Evolutionary conservation across 2,888 invertebrate species (phyloP), one percentile per base, ranked within the genome.

Genomic region (Andrena flavipes): DNA sequence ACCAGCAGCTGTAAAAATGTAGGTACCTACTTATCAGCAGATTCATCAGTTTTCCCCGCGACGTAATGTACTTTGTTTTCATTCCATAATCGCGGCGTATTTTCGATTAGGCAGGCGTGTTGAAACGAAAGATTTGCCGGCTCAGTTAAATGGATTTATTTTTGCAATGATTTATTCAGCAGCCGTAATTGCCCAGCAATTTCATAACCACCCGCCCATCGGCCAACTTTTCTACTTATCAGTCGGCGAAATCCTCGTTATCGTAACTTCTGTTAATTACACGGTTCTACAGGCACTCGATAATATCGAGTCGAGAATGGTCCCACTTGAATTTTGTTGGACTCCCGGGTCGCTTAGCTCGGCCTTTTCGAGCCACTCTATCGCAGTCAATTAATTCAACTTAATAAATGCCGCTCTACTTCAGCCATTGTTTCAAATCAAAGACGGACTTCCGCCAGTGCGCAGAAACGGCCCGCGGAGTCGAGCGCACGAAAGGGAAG

Each of bases 221-320:
- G 33, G 30, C 20, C 35, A 78, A 80, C 73, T 79, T 80, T 80
- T 59, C 63, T 64, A 72, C 68, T 73, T 79, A 73, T 68, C 80
- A 72, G 68, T 70, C 59, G 23, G 49, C 35, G 30, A 63, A 64
- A 64, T 63, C 54, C 79, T 79, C 62, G 79, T 68, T 73, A 72
- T 78, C 72, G 79, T 63, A 80, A 78, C 67, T 80, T 78, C 62
- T 35, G 72, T 72, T 72, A 80, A 80, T 78, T 72, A 78, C 67
- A 68, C 72, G 29, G 67, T 54, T 80, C 62, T 72, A 33, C 33
- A 29, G 63, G 56, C 35, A 68, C 79, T 78, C 63, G 72, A 78
- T 80, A 64, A 79, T 79, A 81, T 81, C 74, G 80, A 35, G 78
- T 78, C 79, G 73, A 63, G 42, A 51, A 42, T 48, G 49, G 72